A percentile compares a stretch with the other conserved stretches of the same genome.
Conservation (phyloP, 2,797 vertebrate genomes). For the Passerculus sandwichensis region DNA sequence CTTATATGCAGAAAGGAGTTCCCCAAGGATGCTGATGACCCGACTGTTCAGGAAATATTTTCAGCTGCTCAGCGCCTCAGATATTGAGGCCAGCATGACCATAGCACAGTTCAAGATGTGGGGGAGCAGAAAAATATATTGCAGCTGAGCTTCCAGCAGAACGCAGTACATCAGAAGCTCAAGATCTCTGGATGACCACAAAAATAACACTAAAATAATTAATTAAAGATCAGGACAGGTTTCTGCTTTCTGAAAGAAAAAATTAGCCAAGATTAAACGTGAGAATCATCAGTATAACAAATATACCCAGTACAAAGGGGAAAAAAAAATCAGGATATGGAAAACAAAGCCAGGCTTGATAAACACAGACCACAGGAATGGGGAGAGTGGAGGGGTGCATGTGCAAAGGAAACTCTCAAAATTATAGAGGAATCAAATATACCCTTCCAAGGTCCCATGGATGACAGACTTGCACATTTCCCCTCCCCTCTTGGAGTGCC, state of each 20-base stretch:
- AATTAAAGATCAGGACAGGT: not conserved
- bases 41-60: not conserved
- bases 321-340: not conserved
- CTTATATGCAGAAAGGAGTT: not conserved
- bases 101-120: not conserved
- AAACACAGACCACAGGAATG: accelerated
- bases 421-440: not conserved
- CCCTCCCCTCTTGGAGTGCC: not conserved
- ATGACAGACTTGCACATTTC: not conserved
- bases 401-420: not conserved
- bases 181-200: not conserved
- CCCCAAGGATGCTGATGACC: not conserved
- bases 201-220: not conserved
- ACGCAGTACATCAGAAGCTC: not conserved
- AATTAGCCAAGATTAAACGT: not conserved
- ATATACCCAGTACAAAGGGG: not conserved
- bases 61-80: not conserved
- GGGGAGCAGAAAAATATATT: not conserved
- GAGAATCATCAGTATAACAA: not conserved
- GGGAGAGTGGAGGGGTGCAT: accelerated
- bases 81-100: accelerated
- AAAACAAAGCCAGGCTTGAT: not conserved
- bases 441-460: not conserved
- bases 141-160: not conserved
- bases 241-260: not conserved